Percentiles rank a stretch among this genome's conserved stretches.
These are phyloP conservation scores for Centroberyx gerrardi DNA, from an alignment of 2,797 vertebrate genomes.

Conservation along the genomic window DNA sequence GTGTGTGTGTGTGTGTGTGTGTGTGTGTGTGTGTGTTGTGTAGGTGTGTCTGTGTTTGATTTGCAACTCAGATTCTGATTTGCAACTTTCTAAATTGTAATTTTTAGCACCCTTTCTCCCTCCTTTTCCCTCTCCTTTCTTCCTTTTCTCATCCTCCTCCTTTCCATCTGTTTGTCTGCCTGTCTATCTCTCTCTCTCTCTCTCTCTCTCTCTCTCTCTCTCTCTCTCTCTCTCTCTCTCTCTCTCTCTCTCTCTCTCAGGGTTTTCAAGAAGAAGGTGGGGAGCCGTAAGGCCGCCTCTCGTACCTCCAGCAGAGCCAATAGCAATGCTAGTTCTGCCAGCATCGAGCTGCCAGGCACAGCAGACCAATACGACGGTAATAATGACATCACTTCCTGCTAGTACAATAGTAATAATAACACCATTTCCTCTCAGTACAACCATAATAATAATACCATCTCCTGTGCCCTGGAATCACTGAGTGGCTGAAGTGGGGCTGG, in stretches of 20 bases:
- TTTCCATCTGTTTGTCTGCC: background rate
- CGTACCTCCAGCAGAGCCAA: conserved; percentile 51
- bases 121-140: background rate
- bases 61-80: background rate
- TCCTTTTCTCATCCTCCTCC: background rate
- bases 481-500: background rate
- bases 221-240: conserved; percentile 16
- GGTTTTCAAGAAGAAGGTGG: conserved; percentile 80
- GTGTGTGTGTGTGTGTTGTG: conserved; percentile 16
- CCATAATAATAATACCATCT: background rate
- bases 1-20: conserved; percentile 11
- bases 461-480: background rate
- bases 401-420: background rate
- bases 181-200: conserved; percentile 17
- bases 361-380: conserved; percentile 41
- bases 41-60: conserved; percentile 17
- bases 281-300: conserved; percentile 53
- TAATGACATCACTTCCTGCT: background rate
- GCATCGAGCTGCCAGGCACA: conserved; percentile 2
- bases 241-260: conserved; percentile 42
- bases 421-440: background rate
- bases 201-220: background rate
- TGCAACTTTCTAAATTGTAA: background rate
- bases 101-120: conserved; percentile 7
- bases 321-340: conserved; percentile 40